Evolutionary conservation across 2,888 invertebrate species (phyloP).

Genomic region (Eudasyphora cyanicolor): DNA sequence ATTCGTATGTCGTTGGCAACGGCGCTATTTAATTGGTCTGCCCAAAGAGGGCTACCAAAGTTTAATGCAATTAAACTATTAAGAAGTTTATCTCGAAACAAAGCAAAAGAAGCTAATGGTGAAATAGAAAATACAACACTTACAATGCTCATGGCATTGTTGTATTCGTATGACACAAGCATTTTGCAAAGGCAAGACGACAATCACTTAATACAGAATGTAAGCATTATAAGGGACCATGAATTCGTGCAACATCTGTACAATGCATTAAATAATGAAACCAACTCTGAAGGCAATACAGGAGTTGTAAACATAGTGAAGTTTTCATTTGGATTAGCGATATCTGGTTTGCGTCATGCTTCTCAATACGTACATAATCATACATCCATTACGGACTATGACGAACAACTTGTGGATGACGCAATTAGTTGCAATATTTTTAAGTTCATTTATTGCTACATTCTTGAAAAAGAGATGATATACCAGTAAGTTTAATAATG

Average conservation of each 20-base stretch:
- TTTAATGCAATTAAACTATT: conserved; percentile 85
- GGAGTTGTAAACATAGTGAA: conserved; percentile 82
- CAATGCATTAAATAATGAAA: conserved; percentile 80
- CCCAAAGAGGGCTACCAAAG: conserved; percentile 88
- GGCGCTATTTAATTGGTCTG: conserved; percentile 88
- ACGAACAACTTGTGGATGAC: conserved; percentile 89
- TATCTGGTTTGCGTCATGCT: conserved; percentile 84
- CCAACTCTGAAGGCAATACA: conserved; percentile 69
- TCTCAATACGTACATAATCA: conserved; percentile 82
- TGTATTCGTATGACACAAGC: conserved; percentile 92
- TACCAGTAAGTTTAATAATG: conserved; percentile 80
- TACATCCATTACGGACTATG: conserved; percentile 84
- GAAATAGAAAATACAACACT: conserved; percentile 89
- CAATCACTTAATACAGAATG: conserved; percentile 85
- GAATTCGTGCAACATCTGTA: conserved; percentile 82
- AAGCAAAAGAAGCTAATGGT: conserved; percentile 83
- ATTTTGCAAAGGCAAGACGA: conserved; percentile 88
- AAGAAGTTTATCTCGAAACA: conserved; percentile 75
- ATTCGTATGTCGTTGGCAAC: conserved; percentile 86
- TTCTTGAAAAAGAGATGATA: conserved; percentile 86
- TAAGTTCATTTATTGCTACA: conserved; percentile 87
- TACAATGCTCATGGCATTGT: conserved; percentile 89
- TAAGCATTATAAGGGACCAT: conserved; percentile 84
- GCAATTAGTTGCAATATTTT: conserved; percentile 91
- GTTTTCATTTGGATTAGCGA: conserved; percentile 86